Evolutionary conservation across 2,888 invertebrate species (phyloP).

Genomic region (Oscheius sp.): DNA sequence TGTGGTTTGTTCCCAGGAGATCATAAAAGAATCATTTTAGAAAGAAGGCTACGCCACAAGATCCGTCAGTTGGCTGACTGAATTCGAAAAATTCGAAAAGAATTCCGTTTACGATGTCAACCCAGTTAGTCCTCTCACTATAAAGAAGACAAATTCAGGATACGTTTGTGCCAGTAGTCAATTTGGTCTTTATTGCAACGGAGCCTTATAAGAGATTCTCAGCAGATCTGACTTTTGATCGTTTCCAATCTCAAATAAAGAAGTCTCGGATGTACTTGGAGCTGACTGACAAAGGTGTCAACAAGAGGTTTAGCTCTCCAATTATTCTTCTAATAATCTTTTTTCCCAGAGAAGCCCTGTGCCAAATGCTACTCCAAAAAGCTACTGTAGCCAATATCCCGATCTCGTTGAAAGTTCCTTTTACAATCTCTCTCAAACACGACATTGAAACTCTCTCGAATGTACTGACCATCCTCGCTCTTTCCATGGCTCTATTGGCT

Average conservation of each 20-base stretch:
- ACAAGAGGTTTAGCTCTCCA: conserved; percentile 48
- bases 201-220: conserved; percentile 60
- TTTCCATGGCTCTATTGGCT: conserved; percentile 44
- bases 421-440: conserved; percentile 64
- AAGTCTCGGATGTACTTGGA: conserved; percentile 67
- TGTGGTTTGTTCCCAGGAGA: conserved; percentile 31
- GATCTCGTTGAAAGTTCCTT: conserved; percentile 60
- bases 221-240: conserved; percentile 62
- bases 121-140: conserved; percentile 41
- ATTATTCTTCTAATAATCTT: background rate
- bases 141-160: conserved; percentile 42
- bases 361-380: conserved; percentile 39
- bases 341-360: conserved; percentile 44
- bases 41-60: conserved; percentile 62
- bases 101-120: conserved; percentile 66
- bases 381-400: conserved; percentile 59
- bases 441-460: conserved; percentile 56
- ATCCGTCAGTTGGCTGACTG: conserved; percentile 66
- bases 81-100: conserved; percentile 67
- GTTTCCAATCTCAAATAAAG: conserved; percentile 60
- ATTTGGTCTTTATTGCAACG: conserved; percentile 65
- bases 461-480: conserved; percentile 48
- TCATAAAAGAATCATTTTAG: conserved; percentile 38
- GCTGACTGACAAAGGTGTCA: conserved; percentile 61
- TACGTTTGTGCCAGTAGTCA: conserved; percentile 69